These are phyloP conservation scores for Anthoptus insignis DNA, from an alignment of 2,888 invertebrate species.

Conservation along the genomic window DNA sequence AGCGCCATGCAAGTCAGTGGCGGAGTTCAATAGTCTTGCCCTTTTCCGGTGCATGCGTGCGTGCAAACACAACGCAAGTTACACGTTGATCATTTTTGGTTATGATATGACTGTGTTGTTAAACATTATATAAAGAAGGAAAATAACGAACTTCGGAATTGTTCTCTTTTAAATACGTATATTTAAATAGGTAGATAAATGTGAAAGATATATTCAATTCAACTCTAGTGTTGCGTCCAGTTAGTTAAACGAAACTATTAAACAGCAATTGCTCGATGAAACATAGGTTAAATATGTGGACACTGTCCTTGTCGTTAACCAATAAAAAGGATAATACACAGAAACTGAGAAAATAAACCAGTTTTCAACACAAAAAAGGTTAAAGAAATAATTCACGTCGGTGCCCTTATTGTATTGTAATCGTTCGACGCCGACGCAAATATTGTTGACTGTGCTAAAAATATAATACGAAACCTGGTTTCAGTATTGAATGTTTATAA, in stretches of 20 bases:
- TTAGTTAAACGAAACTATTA: too few species aligned
- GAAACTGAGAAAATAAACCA: background rate
- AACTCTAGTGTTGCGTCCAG: too few species aligned
- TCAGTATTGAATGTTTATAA: background rate
- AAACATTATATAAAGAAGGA: too few species aligned
- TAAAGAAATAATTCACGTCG: slow-evolving; percentile 22
- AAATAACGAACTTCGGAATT: too few species aligned
- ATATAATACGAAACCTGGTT: background rate
- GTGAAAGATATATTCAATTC: too few species aligned
- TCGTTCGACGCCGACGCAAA: background rate
- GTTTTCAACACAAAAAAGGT: background rate
- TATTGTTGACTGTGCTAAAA: background rate
- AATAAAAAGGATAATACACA: background rate
- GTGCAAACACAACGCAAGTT: slow-evolving; percentile 20
- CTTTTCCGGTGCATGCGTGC: slow-evolving; percentile 72
- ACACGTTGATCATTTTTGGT: slow-evolving; percentile 1
- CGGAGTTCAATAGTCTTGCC: slow-evolving; percentile 73
- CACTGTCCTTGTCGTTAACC: background rate
- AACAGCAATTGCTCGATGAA: background rate
- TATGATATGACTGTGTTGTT: slow-evolving; percentile 8
- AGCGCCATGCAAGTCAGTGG: slow-evolving; percentile 55
- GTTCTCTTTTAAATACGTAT: too few species aligned
- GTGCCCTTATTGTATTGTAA: slow-evolving; percentile 14
- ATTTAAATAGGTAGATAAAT: too few species aligned
- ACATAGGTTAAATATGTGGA: background rate